Conservation (phyloP, 1,140 invertebrate species). For the Eumeta japonica region DNA sequence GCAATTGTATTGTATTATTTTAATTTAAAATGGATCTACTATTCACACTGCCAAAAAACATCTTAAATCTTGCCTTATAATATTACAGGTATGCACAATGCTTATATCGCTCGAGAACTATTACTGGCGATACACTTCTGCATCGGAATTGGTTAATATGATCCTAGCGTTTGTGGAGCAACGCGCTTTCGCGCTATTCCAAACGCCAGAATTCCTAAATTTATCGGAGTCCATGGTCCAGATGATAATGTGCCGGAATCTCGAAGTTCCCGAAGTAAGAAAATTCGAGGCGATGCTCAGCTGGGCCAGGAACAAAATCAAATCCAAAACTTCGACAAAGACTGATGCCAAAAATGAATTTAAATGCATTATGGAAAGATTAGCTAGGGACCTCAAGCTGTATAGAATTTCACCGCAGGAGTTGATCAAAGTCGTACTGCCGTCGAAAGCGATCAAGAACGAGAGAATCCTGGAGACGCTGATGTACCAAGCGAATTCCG, state of each 20-base stretch:
- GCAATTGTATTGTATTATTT: no score
- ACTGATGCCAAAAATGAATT: slow-evolving; percentile 85
- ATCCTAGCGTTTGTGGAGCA: slow-evolving; percentile 88
- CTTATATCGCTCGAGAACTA: slow-evolving; percentile 90
- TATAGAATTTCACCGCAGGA: slow-evolving; percentile 91
- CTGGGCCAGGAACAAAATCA: slow-evolving; percentile 84
- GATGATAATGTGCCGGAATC: slow-evolving; percentile 86
- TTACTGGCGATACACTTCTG: slow-evolving; percentile 92
- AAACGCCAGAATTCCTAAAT: slow-evolving; percentile 78
- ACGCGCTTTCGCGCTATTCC: slow-evolving; percentile 78
- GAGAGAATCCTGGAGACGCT: slow-evolving; percentile 89
- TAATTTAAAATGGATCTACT: no score
- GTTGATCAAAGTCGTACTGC: slow-evolving; percentile 88
- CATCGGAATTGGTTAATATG: slow-evolving; percentile 91
- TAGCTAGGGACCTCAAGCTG: slow-evolving; percentile 85
- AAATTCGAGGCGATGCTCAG: slow-evolving; percentile 92
- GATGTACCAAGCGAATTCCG: slow-evolving; percentile 90
- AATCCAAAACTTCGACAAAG: slow-evolving; percentile 71
- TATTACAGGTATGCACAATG: slow-evolving; percentile 81
- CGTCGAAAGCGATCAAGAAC: slow-evolving; percentile 90
- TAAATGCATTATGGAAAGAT: slow-evolving; percentile 86
- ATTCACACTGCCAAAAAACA: no score
- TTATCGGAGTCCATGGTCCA: slow-evolving; percentile 93
- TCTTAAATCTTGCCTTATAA: no score
- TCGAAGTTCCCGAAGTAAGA: slow-evolving; percentile 84